Conservation (phyloP, 1,140 invertebrate genomes). For the Philopotamus ludificatus region DNA sequence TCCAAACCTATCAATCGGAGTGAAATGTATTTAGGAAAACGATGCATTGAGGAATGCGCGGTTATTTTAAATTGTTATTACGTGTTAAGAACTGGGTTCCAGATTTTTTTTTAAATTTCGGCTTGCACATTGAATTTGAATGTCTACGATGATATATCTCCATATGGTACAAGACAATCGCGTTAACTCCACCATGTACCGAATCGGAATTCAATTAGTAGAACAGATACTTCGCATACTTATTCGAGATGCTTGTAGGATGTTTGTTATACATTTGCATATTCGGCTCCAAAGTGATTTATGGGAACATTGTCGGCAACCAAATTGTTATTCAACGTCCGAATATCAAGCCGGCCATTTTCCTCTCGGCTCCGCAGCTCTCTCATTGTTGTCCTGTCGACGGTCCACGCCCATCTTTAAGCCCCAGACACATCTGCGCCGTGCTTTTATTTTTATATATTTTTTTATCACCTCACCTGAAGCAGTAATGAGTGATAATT, state of each 20-base stretch:
- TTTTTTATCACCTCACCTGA: neutral
- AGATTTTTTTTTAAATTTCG: too few species aligned
- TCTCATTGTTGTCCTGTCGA: constrained; percentile 28
- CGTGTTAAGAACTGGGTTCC: too few species aligned
- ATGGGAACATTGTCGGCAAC: neutral
- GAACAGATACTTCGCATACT: neutral
- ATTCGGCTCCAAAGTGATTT: neutral
- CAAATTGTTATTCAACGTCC: neutral
- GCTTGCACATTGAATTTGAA: too few species aligned
- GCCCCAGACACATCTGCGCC: constrained; percentile 2
- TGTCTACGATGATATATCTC: too few species aligned
- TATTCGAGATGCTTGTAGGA: neutral
- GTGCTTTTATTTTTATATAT: neutral
- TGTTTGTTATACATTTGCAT: neutral
- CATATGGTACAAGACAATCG: neutral
- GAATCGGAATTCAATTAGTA: neutral
- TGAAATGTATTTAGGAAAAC: too few species aligned
- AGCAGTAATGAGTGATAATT: constrained; percentile 37
- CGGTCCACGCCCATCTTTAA: constrained; percentile 11
- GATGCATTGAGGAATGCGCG: too few species aligned
- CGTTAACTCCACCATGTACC: neutral
- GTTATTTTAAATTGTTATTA: too few species aligned
- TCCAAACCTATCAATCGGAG: too few species aligned
- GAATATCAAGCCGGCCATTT: neutral
- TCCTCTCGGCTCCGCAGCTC: constrained; percentile 10